These are phyloP conservation scores for Dinothrombium tinctorium DNA, from an alignment of 1,140 invertebrate genomes.

Conservation along the genomic window DNA sequence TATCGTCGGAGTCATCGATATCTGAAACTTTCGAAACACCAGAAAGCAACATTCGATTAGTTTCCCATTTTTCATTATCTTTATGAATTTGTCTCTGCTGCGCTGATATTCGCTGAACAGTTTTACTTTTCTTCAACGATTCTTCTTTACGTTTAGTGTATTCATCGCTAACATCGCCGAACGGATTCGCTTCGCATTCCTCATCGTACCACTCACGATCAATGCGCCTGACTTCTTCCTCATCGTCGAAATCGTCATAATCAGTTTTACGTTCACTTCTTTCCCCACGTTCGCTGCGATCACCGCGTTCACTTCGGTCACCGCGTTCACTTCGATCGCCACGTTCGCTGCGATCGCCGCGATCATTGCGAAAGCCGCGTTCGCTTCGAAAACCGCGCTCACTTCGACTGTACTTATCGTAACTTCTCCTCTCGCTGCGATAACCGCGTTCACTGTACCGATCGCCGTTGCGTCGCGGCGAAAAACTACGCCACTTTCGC, in stretches of 20 bases:
- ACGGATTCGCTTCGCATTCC: constrained; percentile 79
- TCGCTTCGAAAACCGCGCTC: too few species aligned
- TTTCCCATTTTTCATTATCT: constrained; percentile 96
- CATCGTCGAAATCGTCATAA: constrained; percentile 26
- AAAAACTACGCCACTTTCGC: too few species aligned
- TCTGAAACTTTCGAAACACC: constrained; percentile 74
- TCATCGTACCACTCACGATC: constrained; percentile 95
- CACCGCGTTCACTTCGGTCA: too few species aligned
- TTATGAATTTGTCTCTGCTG: constrained; percentile 81
- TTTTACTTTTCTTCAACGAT: constrained; percentile 42
- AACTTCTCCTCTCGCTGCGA: too few species aligned
- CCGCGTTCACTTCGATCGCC: too few species aligned
- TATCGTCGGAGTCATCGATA: constrained; percentile 76
- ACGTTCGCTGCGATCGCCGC: too few species aligned
- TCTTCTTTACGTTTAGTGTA: constrained; percentile 76
- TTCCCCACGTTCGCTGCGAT: too few species aligned
- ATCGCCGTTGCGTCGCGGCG: too few species aligned
- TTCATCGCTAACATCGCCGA: constrained; percentile 62
- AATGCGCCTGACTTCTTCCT: constrained; percentile 60
- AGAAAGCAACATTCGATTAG: constrained; percentile 88
- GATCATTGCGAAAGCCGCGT: too few species aligned
- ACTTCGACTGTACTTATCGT: too few species aligned
- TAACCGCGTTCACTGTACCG: too few species aligned
- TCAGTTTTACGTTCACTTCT: too few species aligned
- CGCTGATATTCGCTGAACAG: constrained; percentile 56